Evolutionary conservation across 2,888 invertebrate genomes (phyloP).

Genomic region (Meghimatium bilineatum): DNA sequence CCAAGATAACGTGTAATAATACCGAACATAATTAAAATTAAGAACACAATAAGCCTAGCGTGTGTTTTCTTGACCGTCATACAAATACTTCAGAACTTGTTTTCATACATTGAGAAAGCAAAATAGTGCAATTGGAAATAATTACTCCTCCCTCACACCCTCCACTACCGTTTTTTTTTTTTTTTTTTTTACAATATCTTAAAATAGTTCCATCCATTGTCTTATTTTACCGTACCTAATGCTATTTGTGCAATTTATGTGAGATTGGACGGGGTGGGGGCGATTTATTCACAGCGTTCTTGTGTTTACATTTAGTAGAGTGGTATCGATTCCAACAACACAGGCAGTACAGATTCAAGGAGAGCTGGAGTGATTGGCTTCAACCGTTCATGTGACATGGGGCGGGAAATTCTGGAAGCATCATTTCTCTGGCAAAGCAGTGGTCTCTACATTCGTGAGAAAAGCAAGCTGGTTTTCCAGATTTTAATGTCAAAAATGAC

Average conservation of each 20-base stretch:
- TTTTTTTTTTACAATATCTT: background rate
- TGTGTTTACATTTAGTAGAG: constrained; percentile 15
- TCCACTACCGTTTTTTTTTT: too few species aligned
- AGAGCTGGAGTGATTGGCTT: background rate
- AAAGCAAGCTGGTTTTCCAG: constrained; percentile 23
- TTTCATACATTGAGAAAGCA: background rate
- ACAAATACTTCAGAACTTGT: background rate
- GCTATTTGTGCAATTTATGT: background rate
- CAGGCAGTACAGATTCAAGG: background rate
- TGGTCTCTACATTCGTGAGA: constrained; percentile 5
- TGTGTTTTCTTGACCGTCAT: background rate
- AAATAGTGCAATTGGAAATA: background rate
- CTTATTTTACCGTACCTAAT: constrained; percentile 6
- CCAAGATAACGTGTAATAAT: too few species aligned
- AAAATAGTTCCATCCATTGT: constrained; percentile 16
- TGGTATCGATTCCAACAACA: constrained; percentile 2
- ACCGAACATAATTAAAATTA: too few species aligned
- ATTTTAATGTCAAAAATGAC: constrained; percentile 7
- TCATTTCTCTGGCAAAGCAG: background rate
- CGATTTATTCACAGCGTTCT: background rate
- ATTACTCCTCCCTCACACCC: too few species aligned
- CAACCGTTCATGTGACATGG: background rate
- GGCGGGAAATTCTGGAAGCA: background rate
- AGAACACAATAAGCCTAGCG: background rate
- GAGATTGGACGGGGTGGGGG: background rate